Conservation (phyloP, 2,888 invertebrate species). For the Acleris sparsana region DNA sequence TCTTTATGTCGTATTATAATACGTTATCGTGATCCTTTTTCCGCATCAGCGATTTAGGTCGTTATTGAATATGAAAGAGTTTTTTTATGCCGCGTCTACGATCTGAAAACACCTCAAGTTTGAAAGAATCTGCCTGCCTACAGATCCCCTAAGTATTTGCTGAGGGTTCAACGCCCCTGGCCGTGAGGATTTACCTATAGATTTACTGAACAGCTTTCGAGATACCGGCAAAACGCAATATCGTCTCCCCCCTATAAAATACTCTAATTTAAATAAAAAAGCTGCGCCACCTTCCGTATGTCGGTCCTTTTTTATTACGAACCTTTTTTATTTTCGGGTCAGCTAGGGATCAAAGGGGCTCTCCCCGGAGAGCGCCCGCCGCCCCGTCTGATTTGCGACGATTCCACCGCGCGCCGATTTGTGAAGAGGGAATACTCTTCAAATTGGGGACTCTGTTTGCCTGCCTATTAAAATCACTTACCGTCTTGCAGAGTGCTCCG, state of each 20-base stretch:
- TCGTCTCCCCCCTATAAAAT: conserved; percentile 82
- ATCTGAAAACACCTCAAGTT: conserved; percentile 49
- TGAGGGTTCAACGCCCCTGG: conserved; percentile 63
- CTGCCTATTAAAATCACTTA: conserved; percentile 81
- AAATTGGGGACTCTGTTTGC: conserved; percentile 76
- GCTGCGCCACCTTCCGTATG: conserved; percentile 84
- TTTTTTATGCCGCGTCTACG: conserved; percentile 50
- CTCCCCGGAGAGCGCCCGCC: conserved; percentile 72
- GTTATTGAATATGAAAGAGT: conserved; percentile 45
- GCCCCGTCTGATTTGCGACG: conserved; percentile 78
- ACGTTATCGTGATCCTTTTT: conserved; percentile 1
- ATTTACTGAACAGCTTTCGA: conserved; percentile 70
- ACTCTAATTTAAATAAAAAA: conserved; percentile 84
- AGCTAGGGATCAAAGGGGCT: conserved; percentile 82
- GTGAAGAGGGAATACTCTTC: conserved; percentile 79
- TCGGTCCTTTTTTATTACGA: conserved; percentile 82
- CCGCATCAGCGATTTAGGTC: conserved; percentile 45
- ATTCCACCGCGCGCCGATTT: conserved; percentile 78
- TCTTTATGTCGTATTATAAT: not conserved
- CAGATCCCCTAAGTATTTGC: conserved; percentile 60
- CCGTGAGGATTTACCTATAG: conserved; percentile 63
- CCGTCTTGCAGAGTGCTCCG: conserved; percentile 58
- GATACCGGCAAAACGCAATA: conserved; percentile 81
- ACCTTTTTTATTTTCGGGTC: conserved; percentile 84
- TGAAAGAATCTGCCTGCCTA: conserved; percentile 33